These are phyloP conservation scores for Oncorhynchus nerka DNA, from an alignment of 2,113 vertebrate genomes.

Conservation along the genomic window DNA sequence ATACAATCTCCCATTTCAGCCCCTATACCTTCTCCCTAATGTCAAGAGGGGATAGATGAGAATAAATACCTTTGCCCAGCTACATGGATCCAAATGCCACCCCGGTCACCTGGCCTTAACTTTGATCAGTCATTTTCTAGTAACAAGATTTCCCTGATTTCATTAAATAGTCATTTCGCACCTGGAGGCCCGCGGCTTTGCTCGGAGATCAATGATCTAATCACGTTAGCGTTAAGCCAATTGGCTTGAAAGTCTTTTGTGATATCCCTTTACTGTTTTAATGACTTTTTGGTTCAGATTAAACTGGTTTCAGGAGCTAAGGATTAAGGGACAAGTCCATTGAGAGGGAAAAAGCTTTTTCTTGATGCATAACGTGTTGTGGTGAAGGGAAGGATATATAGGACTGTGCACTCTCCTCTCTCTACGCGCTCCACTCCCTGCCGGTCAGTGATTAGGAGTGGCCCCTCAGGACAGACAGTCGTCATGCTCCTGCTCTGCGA, in stretches of 20 bases:
- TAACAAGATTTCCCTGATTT: slow-evolving; percentile 79
- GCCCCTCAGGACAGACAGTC: slow-evolving; percentile 28
- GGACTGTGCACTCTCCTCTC: slow-evolving; percentile 33
- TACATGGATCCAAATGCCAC: slow-evolving; percentile 57
- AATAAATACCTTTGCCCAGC: slow-evolving; percentile 66
- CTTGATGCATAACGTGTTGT: slow-evolving; percentile 64
- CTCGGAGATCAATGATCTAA: slow-evolving; percentile 77
- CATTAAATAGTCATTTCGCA: slow-evolving; percentile 78
- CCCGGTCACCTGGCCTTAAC: slow-evolving; percentile 65
- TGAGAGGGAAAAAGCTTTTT: slow-evolving; percentile 55
- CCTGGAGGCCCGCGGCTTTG: slow-evolving; percentile 74
- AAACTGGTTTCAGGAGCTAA: slow-evolving; percentile 69
- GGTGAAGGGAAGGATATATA: slow-evolving; percentile 56
- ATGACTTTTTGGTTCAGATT: slow-evolving; percentile 75
- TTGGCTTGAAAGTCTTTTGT: slow-evolving; percentile 76
- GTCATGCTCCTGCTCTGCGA: slow-evolving; percentile 11
- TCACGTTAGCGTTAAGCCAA: slow-evolving; percentile 71
- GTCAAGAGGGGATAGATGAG: slow-evolving; percentile 39
- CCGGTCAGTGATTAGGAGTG: slow-evolving; percentile 60
- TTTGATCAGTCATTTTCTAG: slow-evolving; percentile 80
- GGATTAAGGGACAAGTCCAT: slow-evolving; percentile 74
- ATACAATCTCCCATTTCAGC: slow-evolving; percentile 48
- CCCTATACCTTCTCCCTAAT: slow-evolving; percentile 47
- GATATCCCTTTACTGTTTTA: slow-evolving; percentile 79
- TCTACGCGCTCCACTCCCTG: slow-evolving; percentile 26